Evolutionary conservation across 2,113 vertebrate genomes (phyloP).

Genomic region (Cryptotis parvus): DNA sequence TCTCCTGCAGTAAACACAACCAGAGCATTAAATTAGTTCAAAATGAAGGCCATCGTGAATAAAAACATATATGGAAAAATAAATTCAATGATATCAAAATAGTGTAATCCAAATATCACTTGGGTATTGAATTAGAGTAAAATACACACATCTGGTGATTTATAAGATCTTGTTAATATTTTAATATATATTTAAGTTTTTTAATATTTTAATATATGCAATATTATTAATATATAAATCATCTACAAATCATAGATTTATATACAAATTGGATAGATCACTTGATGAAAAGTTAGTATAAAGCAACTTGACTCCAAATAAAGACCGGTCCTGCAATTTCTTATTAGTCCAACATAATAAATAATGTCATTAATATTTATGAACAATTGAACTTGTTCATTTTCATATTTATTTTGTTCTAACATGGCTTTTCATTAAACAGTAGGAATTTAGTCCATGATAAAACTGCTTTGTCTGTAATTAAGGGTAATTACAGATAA

Average conservation of each 20-base stretch:
- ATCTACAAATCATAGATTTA: not conserved
- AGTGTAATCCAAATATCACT: not conserved
- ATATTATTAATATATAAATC: not conserved
- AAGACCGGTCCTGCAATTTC: not conserved
- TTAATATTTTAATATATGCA: not conserved
- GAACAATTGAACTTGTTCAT: not conserved
- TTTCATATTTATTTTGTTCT: slow-evolving; percentile 4
- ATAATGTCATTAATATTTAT: not conserved
- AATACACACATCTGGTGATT: not conserved
- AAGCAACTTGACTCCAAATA: not conserved
- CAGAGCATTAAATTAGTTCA: not conserved
- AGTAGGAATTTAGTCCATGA: not conserved
- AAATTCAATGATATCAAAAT: not conserved
- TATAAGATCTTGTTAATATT: no score
- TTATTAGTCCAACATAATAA: not conserved
- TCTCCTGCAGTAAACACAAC: not conserved
- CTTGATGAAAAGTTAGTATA: not conserved
- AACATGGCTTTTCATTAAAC: not conserved
- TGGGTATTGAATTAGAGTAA: not conserved
- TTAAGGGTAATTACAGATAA: not conserved
- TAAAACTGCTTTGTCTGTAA: not conserved
- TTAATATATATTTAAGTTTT: not conserved
- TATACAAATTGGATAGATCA: not conserved
- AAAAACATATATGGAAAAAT: not conserved
- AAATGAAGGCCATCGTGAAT: not conserved